These are phyloP conservation scores for Theretra japonica DNA, from an alignment of 2,888 invertebrate species.

Conservation along the genomic window DNA sequence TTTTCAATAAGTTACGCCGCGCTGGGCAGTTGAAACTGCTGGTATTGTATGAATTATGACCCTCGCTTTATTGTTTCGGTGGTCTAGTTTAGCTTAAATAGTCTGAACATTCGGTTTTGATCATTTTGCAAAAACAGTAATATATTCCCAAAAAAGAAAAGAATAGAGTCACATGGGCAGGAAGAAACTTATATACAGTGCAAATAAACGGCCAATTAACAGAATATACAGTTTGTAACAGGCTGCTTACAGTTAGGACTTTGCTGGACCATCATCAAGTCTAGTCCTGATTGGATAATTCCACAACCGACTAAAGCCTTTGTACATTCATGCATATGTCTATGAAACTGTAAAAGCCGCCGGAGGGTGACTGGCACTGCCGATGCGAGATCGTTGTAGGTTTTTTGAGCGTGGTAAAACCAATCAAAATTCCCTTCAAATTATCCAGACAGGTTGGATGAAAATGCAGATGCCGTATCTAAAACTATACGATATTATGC, in stretches of 20 bases:
- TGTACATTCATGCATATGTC: not conserved
- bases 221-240: not conserved
- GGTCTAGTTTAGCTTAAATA: no score
- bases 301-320: not conserved
- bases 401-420: not conserved
- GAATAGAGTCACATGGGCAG: no score
- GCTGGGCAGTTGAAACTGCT: not conserved
- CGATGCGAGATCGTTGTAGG: not conserved
- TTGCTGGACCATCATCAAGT: not conserved
- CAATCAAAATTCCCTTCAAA: not conserved
- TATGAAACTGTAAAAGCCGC: not conserved
- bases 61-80: no score
- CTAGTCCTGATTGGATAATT: not conserved
- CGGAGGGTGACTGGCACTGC: not conserved
- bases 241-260: not conserved
- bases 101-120: no score
- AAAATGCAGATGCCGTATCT: no score
- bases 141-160: no score
- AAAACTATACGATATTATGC: no score
- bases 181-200: no score
- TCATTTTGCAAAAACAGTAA: no score
- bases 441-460: not conserved
- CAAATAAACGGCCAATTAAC: not conserved
- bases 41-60: not conserved
- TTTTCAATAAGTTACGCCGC: not conserved